A percentile compares a stretch with the other conserved stretches of the same genome.
Conservation (phyloP, 2,888 invertebrate species). For the Agriopis leucophaearia region DNA sequence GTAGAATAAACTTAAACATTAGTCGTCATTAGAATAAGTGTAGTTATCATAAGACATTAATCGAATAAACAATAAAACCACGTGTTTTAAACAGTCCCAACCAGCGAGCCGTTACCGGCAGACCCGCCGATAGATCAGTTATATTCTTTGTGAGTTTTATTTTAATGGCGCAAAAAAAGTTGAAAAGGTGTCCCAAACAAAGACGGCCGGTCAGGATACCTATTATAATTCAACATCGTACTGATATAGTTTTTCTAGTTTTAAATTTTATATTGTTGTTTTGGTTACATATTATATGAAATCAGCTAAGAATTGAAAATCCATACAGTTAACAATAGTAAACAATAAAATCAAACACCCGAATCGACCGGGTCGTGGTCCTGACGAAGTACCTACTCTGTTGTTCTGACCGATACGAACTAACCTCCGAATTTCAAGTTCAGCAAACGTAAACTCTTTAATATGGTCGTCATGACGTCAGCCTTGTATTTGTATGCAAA, state of each 20-base stretch:
- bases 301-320: not conserved
- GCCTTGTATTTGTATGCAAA: slow-evolving; percentile 24
- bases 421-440: slow-evolving; percentile 67
- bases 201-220: not conserved
- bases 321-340: not conserved
- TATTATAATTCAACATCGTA: not conserved
- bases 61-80: no score
- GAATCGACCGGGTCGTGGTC: slow-evolving; percentile 4
- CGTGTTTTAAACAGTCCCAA: not conserved
- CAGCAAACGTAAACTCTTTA: slow-evolving; percentile 56
- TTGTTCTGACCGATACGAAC: slow-evolving; percentile 49
- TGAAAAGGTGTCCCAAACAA: not conserved
- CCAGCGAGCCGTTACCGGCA: no score
- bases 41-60: no score
- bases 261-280: not conserved
- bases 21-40: no score
- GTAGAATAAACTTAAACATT: not conserved
- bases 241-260: no score
- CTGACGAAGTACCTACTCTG: no score
- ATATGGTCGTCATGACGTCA: slow-evolving; percentile 55
- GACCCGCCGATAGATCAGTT: not conserved
- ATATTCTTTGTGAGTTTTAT: not conserved
- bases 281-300: not conserved
- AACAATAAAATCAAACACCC: not conserved
- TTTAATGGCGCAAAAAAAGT: not conserved